phyloP scores from a whole-genome alignment of 2,113 vertebrate genomes.

The Microcebus ravelobensis region DNA sequence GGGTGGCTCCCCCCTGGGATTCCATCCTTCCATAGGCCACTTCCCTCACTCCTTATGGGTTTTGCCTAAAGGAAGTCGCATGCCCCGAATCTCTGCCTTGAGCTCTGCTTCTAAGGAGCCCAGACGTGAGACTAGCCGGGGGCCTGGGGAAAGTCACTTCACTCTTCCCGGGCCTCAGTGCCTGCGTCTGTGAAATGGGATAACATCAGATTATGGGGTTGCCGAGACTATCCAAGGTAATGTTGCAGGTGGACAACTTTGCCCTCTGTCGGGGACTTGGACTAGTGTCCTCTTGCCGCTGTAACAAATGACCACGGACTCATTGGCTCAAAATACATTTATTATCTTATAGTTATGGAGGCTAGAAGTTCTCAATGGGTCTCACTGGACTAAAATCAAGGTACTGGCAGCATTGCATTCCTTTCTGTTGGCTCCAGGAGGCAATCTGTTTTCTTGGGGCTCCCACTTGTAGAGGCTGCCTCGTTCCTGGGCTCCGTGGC shows the following conservation, averaged over 20 bases:
- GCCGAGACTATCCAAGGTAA: background rate
- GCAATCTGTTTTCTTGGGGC: no score
- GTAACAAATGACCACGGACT: background rate
- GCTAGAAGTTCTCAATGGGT: background rate
- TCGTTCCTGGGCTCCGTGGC: accelerated
- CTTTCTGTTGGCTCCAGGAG: background rate
- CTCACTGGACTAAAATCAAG: background rate
- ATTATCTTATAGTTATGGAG: background rate
- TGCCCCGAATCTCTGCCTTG: background rate
- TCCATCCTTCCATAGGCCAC: background rate
- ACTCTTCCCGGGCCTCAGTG: background rate
- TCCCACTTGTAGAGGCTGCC: background rate
- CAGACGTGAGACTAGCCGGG: background rate
- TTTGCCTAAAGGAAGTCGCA: background rate
- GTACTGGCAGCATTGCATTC: background rate
- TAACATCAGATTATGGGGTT: accelerated
- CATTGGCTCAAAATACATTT: background rate
- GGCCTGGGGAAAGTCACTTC: background rate
- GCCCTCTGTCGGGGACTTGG: background rate
- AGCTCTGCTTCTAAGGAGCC: background rate
- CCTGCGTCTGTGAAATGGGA: background rate
- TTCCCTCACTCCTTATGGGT: background rate
- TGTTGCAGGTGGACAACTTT: no score
- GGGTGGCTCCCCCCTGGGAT: background rate
- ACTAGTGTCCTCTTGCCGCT: background rate